Evolutionary conservation across 2,113 vertebrate genomes (phyloP).

Genomic region (Lutjanus erythropterus): DNA sequence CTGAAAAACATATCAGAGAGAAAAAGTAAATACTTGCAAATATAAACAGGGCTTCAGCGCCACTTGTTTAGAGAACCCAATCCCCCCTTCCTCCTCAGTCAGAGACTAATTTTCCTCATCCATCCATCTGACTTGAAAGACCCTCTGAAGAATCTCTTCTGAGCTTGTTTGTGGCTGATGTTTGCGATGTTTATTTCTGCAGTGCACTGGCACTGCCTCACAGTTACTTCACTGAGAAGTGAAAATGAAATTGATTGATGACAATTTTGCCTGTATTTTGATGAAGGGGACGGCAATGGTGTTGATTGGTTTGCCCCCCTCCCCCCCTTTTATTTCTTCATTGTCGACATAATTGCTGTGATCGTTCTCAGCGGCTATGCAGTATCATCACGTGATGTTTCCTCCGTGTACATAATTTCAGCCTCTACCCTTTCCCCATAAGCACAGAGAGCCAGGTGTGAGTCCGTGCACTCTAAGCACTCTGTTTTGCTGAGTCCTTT

Average conservation of each 20-base stretch:
- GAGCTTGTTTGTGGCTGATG: conserved; percentile 52
- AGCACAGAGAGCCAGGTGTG: conserved; percentile 38
- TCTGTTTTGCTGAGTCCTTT: conserved; percentile 46
- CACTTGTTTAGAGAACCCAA: conserved; percentile 47
- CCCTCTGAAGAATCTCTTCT: conserved; percentile 75
- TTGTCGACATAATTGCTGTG: conserved; percentile 5
- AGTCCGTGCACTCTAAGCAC: conserved; percentile 1
- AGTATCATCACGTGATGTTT: conserved; percentile 18
- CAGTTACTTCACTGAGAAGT: conserved; percentile 34
- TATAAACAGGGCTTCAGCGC: conserved; percentile 54
- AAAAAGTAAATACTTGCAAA: conserved; percentile 40
- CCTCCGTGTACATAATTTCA: conserved; percentile 24
- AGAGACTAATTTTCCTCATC: conserved; percentile 73
- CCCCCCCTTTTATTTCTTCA: conserved; percentile 10
- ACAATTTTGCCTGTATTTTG: conserved; percentile 51
- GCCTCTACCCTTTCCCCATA: not conserved
- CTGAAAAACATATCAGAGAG: conserved; percentile 4
- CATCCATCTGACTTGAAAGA: conserved; percentile 77
- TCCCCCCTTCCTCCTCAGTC: conserved; percentile 31
- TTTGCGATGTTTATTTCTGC: conserved; percentile 73
- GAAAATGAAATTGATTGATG: conserved; percentile 68
- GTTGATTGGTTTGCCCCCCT: conserved; percentile 1
- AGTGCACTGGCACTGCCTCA: conserved; percentile 46
- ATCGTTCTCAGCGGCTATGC: conserved; percentile 13
- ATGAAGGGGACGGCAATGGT: conserved; percentile 13